phyloP scores from a whole-genome alignment of 2,113 vertebrate genomes.

The Dipodomys spectabilis region DNA sequence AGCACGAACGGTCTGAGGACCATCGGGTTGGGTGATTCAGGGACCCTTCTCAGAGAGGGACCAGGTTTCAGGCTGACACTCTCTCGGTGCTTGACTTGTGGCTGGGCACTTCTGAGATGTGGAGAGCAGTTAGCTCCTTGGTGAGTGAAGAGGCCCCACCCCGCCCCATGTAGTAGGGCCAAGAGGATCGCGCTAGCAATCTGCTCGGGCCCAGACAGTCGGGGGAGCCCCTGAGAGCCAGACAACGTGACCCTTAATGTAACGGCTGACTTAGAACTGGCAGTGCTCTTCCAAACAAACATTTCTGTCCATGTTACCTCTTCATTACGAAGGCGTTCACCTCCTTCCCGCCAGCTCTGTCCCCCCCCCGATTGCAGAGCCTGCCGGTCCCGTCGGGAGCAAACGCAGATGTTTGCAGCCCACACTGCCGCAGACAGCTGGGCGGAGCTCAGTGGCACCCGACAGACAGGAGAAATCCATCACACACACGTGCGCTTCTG shows the following conservation, averaged over 20 bases:
- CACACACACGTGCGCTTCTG: not conserved
- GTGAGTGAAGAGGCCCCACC: not conserved
- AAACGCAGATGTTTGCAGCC: conserved; percentile 43
- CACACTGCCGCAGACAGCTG: not conserved
- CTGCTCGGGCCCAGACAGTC: not conserved
- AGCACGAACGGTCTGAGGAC: too few relatives aligned
- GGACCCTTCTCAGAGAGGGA: not conserved
- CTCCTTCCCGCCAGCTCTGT: conserved; percentile 19
- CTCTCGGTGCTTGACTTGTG: not conserved
- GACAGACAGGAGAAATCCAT: conserved; percentile 72
- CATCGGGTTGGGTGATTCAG: not conserved
- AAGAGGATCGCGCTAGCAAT: not conserved
- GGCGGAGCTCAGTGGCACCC: conserved; percentile 33
- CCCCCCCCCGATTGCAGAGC: not conserved
- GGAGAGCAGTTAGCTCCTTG: fast-evolving
- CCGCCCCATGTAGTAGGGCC: too few relatives aligned
- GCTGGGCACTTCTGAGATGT: fast-evolving
- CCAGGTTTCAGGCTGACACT: not conserved
- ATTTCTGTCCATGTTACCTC: conserved; percentile 38
- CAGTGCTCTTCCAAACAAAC: not conserved
- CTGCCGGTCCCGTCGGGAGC: not conserved
- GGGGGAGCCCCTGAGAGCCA: not conserved
- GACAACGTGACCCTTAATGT: not conserved
- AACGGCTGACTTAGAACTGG: conserved; percentile 20
- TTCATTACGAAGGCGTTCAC: conserved; percentile 40